A percentile compares a stretch with the other conserved stretches of the same genome.
Conservation (phyloP, 2,113 vertebrate genomes). For the Scatophagus argus region DNA sequence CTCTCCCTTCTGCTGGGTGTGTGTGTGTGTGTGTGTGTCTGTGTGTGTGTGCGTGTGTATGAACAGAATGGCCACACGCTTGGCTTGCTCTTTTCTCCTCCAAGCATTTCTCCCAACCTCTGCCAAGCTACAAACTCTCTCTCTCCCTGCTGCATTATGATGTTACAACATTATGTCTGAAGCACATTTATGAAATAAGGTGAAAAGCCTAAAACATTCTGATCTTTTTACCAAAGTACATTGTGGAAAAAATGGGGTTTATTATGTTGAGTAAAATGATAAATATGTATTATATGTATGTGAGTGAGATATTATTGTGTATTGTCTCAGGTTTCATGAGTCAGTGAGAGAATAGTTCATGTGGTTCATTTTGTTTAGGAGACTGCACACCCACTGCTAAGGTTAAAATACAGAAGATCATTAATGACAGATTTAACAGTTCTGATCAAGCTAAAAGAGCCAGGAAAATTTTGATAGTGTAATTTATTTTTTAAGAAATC, state of each 20-base stretch:
- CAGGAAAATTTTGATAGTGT: too few species aligned
- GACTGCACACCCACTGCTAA: background rate
- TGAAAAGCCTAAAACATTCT: background rate
- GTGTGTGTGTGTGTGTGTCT: slow-evolving; percentile 17
- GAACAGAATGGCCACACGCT: slow-evolving; percentile 27
- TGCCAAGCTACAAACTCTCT: slow-evolving; percentile 11
- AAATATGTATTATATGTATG: background rate
- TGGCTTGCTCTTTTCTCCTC: slow-evolving; percentile 53
- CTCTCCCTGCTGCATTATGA: background rate
- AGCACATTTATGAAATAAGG: background rate
- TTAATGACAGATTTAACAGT: background rate
- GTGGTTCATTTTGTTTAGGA: background rate
- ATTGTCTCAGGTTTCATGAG: background rate
- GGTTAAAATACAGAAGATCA: background rate
- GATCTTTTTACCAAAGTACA: background rate
- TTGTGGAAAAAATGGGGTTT: background rate
- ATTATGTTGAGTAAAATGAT: background rate
- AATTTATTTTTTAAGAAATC: background rate
- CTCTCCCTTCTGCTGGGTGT: slow-evolving; percentile 12
- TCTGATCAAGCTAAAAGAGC: background rate
- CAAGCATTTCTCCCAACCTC: slow-evolving; percentile 43
- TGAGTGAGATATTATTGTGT: too few species aligned
- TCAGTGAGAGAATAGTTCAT: background rate
- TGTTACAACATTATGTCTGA: slow-evolving; percentile 3
- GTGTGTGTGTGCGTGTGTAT: slow-evolving; percentile 28